Evolutionary conservation across 2,888 invertebrate genomes (phyloP).

Genomic region (Drosophila acutilabella): DNA sequence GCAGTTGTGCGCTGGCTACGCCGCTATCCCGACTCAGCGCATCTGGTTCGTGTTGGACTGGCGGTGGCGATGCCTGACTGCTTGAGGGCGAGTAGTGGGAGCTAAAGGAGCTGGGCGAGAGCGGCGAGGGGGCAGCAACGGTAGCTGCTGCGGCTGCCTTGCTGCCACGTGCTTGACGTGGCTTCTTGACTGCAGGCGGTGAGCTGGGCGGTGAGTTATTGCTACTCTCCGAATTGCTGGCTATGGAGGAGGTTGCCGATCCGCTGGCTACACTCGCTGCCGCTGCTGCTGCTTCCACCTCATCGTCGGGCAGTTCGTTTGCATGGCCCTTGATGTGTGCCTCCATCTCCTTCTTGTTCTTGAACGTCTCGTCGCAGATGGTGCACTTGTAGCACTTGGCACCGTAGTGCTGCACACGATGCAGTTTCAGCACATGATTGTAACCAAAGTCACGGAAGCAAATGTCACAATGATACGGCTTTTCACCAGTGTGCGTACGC

Average conservation of each 20-base stretch:
- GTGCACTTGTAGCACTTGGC: conserved; percentile 97
- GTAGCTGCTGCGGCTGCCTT: conserved; percentile 29
- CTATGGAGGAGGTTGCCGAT: conserved; percentile 37
- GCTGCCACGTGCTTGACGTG: conserved; percentile 57
- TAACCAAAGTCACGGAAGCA: conserved; percentile 96
- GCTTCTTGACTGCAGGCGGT: conserved; percentile 67
- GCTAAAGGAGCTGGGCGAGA: conserved; percentile 77
- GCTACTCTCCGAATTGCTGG: conserved; percentile 70
- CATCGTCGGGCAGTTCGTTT: conserved; percentile 87
- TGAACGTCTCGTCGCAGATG: conserved; percentile 95
- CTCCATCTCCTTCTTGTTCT: conserved; percentile 96
- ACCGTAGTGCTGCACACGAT: conserved; percentile 95
- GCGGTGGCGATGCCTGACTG: conserved; percentile 64
- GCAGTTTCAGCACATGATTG: conserved; percentile 95
- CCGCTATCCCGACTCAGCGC: conserved; percentile 82
- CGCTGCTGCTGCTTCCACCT: conserved; percentile 68
- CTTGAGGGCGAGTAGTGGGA: conserved; percentile 72
- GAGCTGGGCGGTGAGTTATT: conserved; percentile 74
- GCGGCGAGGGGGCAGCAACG: conserved; percentile 42
- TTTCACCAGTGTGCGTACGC: conserved; percentile 95
- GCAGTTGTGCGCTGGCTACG: conserved; percentile 75
- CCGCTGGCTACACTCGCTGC: conserved; percentile 63
- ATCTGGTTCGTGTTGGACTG: conserved; percentile 73
- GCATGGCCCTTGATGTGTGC: conserved; percentile 93
- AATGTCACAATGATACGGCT: conserved; percentile 96